Evolutionary conservation across 2,113 vertebrate genomes (phyloP), one percentile per base, ranked within the genome.

Genomic region (Engystomops pustulosus): DNA sequence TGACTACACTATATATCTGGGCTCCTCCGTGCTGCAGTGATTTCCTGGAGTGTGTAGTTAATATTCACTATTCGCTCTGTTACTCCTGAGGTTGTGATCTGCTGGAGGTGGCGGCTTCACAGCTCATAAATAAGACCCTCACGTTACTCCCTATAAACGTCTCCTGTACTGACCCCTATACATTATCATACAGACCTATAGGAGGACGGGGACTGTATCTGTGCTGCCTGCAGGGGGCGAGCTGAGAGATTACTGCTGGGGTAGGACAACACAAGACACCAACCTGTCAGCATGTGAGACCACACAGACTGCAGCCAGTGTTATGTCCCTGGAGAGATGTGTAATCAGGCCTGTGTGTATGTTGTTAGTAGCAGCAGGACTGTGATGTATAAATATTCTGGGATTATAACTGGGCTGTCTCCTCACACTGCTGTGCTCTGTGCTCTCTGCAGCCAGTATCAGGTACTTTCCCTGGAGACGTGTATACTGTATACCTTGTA

Each of bases 91-190:
- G 53, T 44, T 15, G 41, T 15, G 58, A 27, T 34, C 41, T 17
- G 55, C 36, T 12, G 25, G 27, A 65, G 77, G 77, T 45, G 77
- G 41, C 23, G 17, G 9, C 0, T 6, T 47, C 53, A 11, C 23
- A 2, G 36, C 58, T 47, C 36, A 11, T 67, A 25, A 67, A 79
- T 79, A 58, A 47, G 6, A 20, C 4, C 34, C 34, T 60, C 51
- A 3, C 2, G 55, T 17, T 45, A 62, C 25, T 14, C 58, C 62
- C 53, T 23, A 79, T 79, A 79, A 79, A 62, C 25, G 76, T 79
- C 76, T 15, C 34, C 23, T 45, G 77, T 34, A 32, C 14, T 36
- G 36, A 5, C 45, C 77, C 55, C 77, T 4, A 30, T 23, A 8
- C 15, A 38, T 4, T 79, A 53, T 45, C 30, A 62, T 45, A 12